phyloP scores from a whole-genome alignment of 2,797 vertebrate species.

The Ataeniobius toweri region DNA sequence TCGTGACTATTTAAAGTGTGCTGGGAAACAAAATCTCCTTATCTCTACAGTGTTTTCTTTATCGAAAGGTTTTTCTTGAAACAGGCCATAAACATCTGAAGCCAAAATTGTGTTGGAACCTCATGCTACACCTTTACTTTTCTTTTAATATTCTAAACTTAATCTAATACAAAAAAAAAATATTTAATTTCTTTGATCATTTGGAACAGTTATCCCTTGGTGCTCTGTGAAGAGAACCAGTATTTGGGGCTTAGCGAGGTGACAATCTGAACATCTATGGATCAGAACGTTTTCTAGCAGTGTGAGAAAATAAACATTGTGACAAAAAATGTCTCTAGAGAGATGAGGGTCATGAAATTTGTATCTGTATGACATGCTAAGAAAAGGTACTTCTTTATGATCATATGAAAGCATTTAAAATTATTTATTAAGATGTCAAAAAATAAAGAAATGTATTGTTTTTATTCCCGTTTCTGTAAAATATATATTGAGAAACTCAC shows the following conservation, averaged over 20 bases:
- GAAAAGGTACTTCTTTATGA: neutral
- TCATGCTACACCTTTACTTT: neutral
- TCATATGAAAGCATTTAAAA: neutral
- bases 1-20: neutral
- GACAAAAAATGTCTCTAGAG: neutral
- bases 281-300: neutral
- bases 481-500: too few species aligned
- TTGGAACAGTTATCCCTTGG: neutral
- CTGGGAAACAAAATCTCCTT: neutral
- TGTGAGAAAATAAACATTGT: neutral
- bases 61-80: neutral
- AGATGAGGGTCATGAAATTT: neutral
- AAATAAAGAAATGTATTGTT: too few species aligned
- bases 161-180: neutral
- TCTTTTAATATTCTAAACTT: neutral
- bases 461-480: too few species aligned
- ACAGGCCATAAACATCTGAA: neutral
- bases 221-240: neutral
- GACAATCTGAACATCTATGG: neutral
- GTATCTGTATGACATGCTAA: neutral
- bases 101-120: neutral
- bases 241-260: neutral
- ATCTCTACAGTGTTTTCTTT: neutral
- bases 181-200: neutral
- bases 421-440: too few species aligned